Evolutionary conservation across 1,140 invertebrate genomes (phyloP).

Genomic region (Lerema accius): DNA sequence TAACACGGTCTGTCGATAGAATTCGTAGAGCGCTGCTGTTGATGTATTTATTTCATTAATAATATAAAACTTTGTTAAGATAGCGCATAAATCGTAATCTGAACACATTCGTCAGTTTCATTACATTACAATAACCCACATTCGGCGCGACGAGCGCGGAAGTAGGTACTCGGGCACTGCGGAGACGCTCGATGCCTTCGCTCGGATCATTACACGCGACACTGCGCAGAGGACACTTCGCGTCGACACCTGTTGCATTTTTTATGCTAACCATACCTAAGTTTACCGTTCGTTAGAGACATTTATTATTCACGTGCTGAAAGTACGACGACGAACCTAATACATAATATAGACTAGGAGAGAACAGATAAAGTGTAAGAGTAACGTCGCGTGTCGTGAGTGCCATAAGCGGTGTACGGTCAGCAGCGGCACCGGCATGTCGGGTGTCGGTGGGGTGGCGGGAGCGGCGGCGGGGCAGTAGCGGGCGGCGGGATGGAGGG

Average conservation of each 20-base stretch:
- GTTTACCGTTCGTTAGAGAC: too few relatives aligned
- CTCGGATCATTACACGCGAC: conserved; percentile 2
- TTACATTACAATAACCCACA: background rate
- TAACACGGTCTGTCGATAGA: background rate
- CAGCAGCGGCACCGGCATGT: conserved; percentile 11
- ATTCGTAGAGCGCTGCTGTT: background rate
- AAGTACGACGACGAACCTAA: too few relatives aligned
- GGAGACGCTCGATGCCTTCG: background rate
- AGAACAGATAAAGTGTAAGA: too few relatives aligned
- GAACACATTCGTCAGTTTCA: too few relatives aligned
- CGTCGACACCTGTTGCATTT: conserved; percentile 13
- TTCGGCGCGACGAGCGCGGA: background rate
- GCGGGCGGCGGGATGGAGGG: conserved; percentile 52
- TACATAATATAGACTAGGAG: too few relatives aligned
- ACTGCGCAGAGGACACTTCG: conserved; percentile 7
- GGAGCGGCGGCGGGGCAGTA: conserved; percentile 17
- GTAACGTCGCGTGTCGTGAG: too few relatives aligned
- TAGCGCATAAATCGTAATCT: too few relatives aligned
- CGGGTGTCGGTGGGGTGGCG: background rate
- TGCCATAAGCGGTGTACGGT: background rate
- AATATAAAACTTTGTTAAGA: too few relatives aligned
- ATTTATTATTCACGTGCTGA: too few relatives aligned
- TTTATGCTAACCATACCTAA: conserved; percentile 2
- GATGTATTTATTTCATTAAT: too few relatives aligned
- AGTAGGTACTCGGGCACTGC: background rate